phyloP scores from a whole-genome alignment of 2,888 invertebrate species.

The Luperina testacea region DNA sequence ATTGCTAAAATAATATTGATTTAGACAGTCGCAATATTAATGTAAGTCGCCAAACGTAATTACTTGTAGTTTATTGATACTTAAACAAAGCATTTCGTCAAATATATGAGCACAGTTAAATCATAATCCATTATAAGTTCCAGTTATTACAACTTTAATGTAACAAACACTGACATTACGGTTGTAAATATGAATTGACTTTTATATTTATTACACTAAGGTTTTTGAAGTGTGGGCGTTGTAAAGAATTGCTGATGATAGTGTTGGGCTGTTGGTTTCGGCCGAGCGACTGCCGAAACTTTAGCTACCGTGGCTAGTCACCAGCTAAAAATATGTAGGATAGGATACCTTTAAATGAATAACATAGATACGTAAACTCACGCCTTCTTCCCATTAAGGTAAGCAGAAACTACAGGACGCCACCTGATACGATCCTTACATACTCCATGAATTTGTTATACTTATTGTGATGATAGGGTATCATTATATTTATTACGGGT shows the following conservation, averaged over 20 bases:
- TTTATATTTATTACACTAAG: conserved; percentile 41
- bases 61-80: conserved; percentile 36
- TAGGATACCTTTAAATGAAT: background rate
- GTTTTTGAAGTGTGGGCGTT: conserved; percentile 36
- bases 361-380: background rate
- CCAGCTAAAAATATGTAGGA: background rate
- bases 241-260: conserved; percentile 9
- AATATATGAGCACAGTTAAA: conserved; percentile 27
- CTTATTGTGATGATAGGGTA: background rate
- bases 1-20: background rate
- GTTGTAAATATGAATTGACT: conserved; percentile 54
- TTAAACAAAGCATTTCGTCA: conserved; percentile 37
- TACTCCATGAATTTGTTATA: background rate
- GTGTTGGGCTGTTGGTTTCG: conserved; percentile 36
- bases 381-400: background rate
- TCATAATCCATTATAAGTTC: conserved; percentile 32
- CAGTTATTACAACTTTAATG: conserved; percentile 41
- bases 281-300: conserved; percentile 1
- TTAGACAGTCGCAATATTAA: background rate
- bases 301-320: background rate
- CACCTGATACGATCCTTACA: background rate
- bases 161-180: conserved; percentile 36
- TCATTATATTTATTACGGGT: no score
- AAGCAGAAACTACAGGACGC: background rate
- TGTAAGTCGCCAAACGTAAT: conserved; percentile 24